These are phyloP conservation scores for Glyptemys insculpta DNA, from an alignment of 2,797 vertebrate species.

Conservation along the genomic window DNA sequence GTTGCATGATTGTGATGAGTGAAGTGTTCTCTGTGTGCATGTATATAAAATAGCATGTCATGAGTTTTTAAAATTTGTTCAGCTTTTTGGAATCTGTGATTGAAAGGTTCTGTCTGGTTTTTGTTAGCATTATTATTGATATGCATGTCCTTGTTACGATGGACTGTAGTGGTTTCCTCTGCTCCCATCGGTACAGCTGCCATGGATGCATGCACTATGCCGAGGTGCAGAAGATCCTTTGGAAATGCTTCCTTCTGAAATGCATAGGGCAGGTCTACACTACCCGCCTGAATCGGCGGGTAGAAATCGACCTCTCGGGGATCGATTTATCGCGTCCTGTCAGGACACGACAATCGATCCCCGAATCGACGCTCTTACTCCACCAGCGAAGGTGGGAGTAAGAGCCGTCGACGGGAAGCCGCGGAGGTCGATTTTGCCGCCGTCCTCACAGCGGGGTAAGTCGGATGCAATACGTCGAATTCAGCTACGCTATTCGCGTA, in stretches of 20 bases:
- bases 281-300: too few relatives aligned
- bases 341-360: too few relatives aligned
- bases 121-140: not conserved
- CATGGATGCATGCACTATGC: not conserved
- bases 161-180: not conserved
- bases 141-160: not conserved
- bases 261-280: too few relatives aligned
- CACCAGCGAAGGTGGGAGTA: too few relatives aligned
- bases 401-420: too few relatives aligned
- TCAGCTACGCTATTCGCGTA: too few relatives aligned
- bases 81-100: not conserved
- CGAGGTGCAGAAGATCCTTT: not conserved
- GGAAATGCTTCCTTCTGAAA: not conserved
- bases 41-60: not conserved
- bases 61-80: not conserved
- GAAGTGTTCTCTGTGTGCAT: not conserved
- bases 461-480: too few relatives aligned
- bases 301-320: too few relatives aligned
- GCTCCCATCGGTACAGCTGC: not conserved
- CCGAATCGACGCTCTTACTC: too few relatives aligned
- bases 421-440: too few relatives aligned
- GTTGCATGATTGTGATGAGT: not conserved
- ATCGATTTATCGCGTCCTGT: too few relatives aligned
- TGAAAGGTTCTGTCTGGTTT: not conserved
- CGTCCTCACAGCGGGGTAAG: too few relatives aligned